Percentiles rank a stretch among this genome's conserved stretches.
Evolutionary conservation across 2,888 invertebrate species (phyloP).

Genomic region (Synergus laeviventris): DNA sequence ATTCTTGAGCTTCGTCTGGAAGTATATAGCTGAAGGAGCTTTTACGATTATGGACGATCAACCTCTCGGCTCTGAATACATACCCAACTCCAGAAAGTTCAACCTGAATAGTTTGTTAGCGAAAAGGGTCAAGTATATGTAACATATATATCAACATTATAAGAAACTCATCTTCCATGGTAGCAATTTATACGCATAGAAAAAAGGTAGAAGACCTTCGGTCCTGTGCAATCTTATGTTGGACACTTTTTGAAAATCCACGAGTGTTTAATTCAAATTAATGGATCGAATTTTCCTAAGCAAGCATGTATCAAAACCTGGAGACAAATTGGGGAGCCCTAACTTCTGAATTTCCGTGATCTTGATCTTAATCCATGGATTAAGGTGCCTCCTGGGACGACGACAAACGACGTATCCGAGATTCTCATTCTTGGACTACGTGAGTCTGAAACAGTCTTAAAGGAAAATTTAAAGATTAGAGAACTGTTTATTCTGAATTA

Average conservation of each 20-base stretch:
- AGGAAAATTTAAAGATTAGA: slow-evolving; percentile 54
- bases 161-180: neutral
- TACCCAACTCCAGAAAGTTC: neutral
- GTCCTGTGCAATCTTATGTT: neutral
- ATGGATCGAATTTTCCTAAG: neutral
- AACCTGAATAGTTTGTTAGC: slow-evolving; percentile 17
- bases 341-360: slow-evolving; percentile 1
- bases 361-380: slow-evolving; percentile 7
- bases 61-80: slow-evolving; percentile 1
- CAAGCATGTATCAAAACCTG: neutral
- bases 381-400: slow-evolving; percentile 36
- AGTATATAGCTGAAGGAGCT: slow-evolving; percentile 2
- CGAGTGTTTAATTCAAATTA: neutral
- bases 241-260: neutral
- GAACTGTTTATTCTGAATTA: slow-evolving; percentile 61
- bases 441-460: slow-evolving; percentile 41
- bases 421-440: slow-evolving; percentile 25
- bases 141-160: too few relatives aligned
- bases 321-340: neutral
- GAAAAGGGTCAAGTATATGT: slow-evolving; percentile 14
- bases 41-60: slow-evolving; percentile 33
- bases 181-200: neutral
- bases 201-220: neutral
- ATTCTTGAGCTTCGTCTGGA: slow-evolving; percentile 31
- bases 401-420: slow-evolving; percentile 36